These are phyloP conservation scores for Ovis canadensis DNA, from an alignment of 2,113 vertebrate genomes.

Conservation along the genomic window DNA sequence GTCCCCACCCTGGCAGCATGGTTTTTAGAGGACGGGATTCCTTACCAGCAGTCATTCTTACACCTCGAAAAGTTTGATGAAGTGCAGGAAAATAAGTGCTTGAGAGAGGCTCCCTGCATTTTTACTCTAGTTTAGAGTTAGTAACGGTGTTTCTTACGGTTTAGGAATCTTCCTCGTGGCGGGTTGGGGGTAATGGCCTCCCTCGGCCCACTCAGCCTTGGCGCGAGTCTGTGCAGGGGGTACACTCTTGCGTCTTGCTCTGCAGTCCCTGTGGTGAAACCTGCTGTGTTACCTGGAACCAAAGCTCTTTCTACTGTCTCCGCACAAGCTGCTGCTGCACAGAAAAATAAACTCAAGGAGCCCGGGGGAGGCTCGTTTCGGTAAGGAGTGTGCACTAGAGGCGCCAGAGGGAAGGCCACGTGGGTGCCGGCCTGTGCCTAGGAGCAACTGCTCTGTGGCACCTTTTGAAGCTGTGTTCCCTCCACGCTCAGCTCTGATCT, in stretches of 20 bases:
- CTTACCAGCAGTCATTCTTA: background rate
- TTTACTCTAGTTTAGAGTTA: rapidly evolving
- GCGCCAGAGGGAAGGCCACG: background rate
- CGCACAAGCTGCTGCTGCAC: slow-evolving; percentile 82
- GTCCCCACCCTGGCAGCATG: background rate
- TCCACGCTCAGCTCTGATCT: background rate
- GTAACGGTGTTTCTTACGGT: rapidly evolving
- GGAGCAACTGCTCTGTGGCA: rapidly evolving
- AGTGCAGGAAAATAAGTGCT: background rate
- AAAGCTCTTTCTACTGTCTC: slow-evolving; percentile 85
- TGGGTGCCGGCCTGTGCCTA: background rate
- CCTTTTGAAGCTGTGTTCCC: background rate
- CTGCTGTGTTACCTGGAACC: slow-evolving; percentile 82
- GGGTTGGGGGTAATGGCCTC: background rate
- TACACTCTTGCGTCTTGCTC: background rate
- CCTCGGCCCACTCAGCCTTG: background rate
- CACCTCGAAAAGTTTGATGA: too few relatives aligned
- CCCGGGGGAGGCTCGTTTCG: slow-evolving; percentile 92
- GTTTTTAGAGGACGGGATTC: background rate
- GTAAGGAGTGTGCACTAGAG: slow-evolving; percentile 77
- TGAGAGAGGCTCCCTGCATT: background rate
- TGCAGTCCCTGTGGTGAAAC: slow-evolving; percentile 89
- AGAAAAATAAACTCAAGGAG: slow-evolving; percentile 93
- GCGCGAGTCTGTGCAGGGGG: background rate
- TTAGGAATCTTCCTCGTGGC: rapidly evolving